Percentiles rank a stretch among this genome's conserved stretches.
Evolutionary conservation across 2,797 vertebrate genomes (phyloP).

Genomic region (Anguilla marmorata): DNA sequence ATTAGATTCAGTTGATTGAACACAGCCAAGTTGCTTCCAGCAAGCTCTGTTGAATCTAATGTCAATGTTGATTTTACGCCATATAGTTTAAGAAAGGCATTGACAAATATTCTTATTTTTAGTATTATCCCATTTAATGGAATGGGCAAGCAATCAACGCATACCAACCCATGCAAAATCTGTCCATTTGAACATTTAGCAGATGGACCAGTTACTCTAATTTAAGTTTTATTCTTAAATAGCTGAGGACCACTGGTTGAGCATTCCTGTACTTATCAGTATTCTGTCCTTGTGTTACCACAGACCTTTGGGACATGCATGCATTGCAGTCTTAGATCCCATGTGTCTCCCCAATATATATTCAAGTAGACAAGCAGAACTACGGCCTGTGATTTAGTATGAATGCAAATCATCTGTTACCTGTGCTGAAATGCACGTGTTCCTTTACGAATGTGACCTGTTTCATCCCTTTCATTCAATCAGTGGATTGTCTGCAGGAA

Average conservation of each 20-base stretch:
- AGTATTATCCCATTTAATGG: neutral
- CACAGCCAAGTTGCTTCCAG: too few relatives aligned
- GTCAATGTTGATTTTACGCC: too few relatives aligned
- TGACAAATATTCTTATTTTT: neutral
- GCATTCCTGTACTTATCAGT: neutral
- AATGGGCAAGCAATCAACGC: neutral
- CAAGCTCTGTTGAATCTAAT: too few relatives aligned
- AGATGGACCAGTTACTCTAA: neutral
- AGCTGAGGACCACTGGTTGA: neutral
- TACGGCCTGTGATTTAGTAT: neutral
- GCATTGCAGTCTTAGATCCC: neutral
- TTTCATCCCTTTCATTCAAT: neutral
- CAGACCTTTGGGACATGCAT: neutral
- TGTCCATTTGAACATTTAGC: neutral
- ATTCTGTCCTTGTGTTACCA: neutral
- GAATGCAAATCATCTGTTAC: neutral
- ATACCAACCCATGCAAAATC: neutral
- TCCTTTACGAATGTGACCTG: neutral
- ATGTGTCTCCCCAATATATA: conserved; percentile 7
- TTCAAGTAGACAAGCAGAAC: neutral
- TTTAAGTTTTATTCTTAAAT: neutral
- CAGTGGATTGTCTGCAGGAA: neutral
- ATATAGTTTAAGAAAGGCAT: too few relatives aligned
- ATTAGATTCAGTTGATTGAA: too few relatives aligned
- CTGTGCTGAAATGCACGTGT: neutral